Evolutionary conservation across 2,113 vertebrate species (phyloP).

Genomic region (Periophthalmodon schlosseri): DNA sequence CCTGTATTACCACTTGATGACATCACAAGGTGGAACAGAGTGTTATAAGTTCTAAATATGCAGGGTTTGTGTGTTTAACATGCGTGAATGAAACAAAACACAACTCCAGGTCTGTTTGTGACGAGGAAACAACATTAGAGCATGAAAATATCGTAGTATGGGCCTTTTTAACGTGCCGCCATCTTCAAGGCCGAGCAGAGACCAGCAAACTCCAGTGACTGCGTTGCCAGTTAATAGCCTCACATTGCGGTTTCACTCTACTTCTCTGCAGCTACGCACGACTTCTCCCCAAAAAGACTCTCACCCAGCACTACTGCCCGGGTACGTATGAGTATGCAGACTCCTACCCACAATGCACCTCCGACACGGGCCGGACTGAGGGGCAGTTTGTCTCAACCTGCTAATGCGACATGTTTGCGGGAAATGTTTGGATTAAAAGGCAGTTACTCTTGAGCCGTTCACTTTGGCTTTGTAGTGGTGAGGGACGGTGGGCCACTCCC

Average conservation of each 20-base stretch:
- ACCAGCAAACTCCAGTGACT: slow-evolving; percentile 45
- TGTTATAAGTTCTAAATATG: too few species aligned
- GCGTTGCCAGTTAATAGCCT: slow-evolving; percentile 32
- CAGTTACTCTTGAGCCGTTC: slow-evolving; percentile 76
- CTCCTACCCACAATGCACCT: slow-evolving; percentile 60
- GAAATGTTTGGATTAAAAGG: slow-evolving; percentile 78
- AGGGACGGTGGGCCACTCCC: slow-evolving; percentile 70
- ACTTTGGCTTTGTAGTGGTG: slow-evolving; percentile 73
- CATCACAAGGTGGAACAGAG: too few species aligned
- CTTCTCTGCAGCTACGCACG: slow-evolving; percentile 53
- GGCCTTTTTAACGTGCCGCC: slow-evolving; percentile 53
- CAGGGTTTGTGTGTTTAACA: too few species aligned
- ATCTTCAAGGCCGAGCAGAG: slow-evolving; percentile 63
- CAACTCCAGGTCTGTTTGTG: too few species aligned
- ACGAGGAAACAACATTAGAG: too few species aligned
- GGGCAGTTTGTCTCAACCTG: slow-evolving; percentile 66
- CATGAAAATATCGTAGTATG: too few species aligned
- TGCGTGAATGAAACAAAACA: too few species aligned
- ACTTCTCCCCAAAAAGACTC: slow-evolving; percentile 54
- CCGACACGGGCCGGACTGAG: slow-evolving; percentile 42
- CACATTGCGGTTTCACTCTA: slow-evolving; percentile 25
- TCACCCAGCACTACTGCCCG: slow-evolving; percentile 46
- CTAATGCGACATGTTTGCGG: slow-evolving; percentile 61
- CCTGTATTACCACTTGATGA: too few species aligned
- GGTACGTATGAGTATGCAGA: slow-evolving; percentile 61